Evolutionary conservation across 1,140 invertebrate species (phyloP).

Genomic region (Harpegnathos saltator): DNA sequence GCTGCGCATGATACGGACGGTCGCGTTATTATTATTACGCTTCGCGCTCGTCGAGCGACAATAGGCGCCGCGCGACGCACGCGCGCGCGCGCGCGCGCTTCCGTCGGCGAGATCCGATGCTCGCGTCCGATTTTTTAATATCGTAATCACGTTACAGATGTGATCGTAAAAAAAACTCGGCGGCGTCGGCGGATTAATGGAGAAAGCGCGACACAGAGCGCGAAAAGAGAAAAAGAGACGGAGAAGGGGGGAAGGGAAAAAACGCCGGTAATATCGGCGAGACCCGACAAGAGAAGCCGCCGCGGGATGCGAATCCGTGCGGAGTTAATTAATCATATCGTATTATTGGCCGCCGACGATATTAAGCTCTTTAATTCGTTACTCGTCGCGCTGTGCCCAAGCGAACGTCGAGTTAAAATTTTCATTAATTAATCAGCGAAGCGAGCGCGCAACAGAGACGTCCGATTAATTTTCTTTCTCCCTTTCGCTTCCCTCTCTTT

Average conservation of each 20-base stretch:
- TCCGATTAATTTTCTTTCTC: slow-evolving; percentile 60
- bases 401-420: slow-evolving; percentile 9
- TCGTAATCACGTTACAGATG: slow-evolving; percentile 12
- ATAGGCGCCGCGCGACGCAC: background rate
- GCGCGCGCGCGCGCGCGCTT: background rate
- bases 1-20: background rate
- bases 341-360: slow-evolving; percentile 23
- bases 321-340: slow-evolving; percentile 61
- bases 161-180: slow-evolving; percentile 27
- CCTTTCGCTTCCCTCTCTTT: background rate
- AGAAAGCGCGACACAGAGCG: background rate
- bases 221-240: background rate
- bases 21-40: background rate
- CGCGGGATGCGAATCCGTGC: background rate
- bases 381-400: background rate
- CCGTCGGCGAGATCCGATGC: background rate
- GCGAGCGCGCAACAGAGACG: slow-evolving; percentile 10
- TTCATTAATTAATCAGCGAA: slow-evolving; percentile 66
- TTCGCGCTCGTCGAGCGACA: background rate
- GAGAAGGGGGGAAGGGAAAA: background rate
- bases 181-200: slow-evolving; percentile 16
- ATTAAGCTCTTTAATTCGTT: slow-evolving; percentile 64
- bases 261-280: background rate
- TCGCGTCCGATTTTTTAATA: slow-evolving; percentile 28
- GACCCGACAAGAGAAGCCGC: background rate